Conservation (phyloP, 2,113 vertebrate species). For the Synodontis membranacea region DNA sequence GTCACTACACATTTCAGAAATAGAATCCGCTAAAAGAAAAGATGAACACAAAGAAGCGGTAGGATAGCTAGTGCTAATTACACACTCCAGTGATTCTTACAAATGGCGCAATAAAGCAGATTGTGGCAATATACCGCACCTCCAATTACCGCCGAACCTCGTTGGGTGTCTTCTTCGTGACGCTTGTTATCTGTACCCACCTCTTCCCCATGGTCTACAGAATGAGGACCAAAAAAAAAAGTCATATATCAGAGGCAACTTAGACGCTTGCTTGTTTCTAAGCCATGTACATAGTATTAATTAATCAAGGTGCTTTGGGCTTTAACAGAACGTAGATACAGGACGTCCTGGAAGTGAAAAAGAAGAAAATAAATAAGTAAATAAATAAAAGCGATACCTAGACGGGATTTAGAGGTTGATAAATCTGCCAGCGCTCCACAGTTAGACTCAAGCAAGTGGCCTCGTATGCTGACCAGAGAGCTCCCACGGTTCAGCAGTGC, state of each 20-base stretch:
- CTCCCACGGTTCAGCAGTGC: slow-evolving; percentile 76
- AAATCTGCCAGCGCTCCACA: slow-evolving; percentile 71
- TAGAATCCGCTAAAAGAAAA: slow-evolving; percentile 19
- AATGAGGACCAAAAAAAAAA: slow-evolving; percentile 20
- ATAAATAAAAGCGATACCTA: slow-evolving; percentile 69
- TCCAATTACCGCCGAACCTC: slow-evolving; percentile 74
- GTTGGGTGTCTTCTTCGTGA: slow-evolving; percentile 71
- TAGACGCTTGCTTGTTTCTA: background rate
- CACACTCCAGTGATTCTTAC: slow-evolving; percentile 55
- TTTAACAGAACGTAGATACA: background rate
- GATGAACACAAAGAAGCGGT: slow-evolving; percentile 56
- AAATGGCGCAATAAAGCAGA: slow-evolving; percentile 49
- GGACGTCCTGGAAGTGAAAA: background rate
- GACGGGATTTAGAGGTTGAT: slow-evolving; percentile 77
- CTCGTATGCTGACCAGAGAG: slow-evolving; percentile 75
- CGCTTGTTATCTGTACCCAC: slow-evolving; percentile 52
- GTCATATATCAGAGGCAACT: background rate
- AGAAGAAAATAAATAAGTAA: background rate
- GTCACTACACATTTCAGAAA: slow-evolving; percentile 35
- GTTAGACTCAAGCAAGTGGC: slow-evolving; percentile 76
- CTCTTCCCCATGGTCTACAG: slow-evolving; percentile 68
- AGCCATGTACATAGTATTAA: background rate
- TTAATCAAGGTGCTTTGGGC: background rate
- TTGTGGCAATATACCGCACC: slow-evolving; percentile 55
- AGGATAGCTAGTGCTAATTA: slow-evolving; percentile 56